Evolutionary conservation across 2,797 vertebrate genomes (phyloP).

Genomic region (Pempheris klunzingeri): DNA sequence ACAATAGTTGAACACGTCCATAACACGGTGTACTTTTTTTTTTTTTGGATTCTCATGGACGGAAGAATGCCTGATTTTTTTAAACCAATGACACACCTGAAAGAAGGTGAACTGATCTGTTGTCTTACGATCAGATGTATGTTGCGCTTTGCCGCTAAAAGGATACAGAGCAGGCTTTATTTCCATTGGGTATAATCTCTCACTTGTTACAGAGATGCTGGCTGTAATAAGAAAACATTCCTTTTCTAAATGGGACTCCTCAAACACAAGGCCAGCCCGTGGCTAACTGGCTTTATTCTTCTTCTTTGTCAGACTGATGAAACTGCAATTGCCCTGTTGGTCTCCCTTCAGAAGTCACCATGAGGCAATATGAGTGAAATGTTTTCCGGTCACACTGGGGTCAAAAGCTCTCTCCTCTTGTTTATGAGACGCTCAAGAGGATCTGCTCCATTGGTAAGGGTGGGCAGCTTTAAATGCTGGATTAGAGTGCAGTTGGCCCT

Average conservation of each 20-base stretch:
- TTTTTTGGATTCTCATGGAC: too few species aligned
- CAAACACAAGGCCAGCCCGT: conserved; percentile 32
- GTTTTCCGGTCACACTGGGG: conserved; percentile 53
- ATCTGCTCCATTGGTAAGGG: conserved; percentile 30
- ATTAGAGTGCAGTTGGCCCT: conserved; percentile 32
- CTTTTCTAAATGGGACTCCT: conserved; percentile 57
- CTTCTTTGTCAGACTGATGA: conserved; percentile 60
- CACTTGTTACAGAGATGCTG: conserved; percentile 38
- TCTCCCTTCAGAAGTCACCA: conserved; percentile 55
- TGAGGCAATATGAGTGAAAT: conserved; percentile 60
- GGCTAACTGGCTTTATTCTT: conserved; percentile 64
- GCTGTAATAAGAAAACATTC: conserved; percentile 61
- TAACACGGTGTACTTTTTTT: too few species aligned
- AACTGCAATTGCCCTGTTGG: conserved; percentile 48
- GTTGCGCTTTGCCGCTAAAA: not conserved
- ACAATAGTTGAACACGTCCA: too few species aligned
- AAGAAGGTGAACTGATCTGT: not conserved
- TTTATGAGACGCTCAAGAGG: conserved; percentile 46
- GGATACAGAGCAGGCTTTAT: not conserved
- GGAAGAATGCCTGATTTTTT: too few species aligned
- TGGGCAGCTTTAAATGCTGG: conserved; percentile 25
- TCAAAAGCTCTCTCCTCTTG: conserved; percentile 39
- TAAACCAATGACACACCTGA: conserved; percentile 2
- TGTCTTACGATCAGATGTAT: too few species aligned
- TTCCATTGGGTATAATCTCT: conserved; percentile 29